These are phyloP conservation scores for Brienomyrus brachyistius DNA, from an alignment of 2,113 vertebrate species.

Conservation along the genomic window DNA sequence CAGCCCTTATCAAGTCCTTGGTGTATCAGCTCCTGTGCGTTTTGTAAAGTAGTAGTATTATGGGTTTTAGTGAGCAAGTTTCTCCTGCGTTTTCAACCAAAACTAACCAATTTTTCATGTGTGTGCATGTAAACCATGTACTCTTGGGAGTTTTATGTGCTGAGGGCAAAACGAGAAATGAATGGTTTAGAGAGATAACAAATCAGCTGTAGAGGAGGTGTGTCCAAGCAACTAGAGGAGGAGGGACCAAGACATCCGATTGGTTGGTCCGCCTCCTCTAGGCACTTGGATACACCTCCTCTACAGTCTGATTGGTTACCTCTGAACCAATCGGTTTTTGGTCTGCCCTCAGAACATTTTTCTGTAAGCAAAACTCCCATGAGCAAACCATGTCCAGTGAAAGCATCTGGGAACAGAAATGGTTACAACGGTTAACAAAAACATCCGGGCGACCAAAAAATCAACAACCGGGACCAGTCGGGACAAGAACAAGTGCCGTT, in stretches of 20 bases:
- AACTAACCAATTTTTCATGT: not conserved
- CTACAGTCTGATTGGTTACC: not conserved
- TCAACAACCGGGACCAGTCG: slow-evolving; percentile 29
- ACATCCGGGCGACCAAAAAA: slow-evolving; percentile 19
- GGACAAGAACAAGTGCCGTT: slow-evolving; percentile 4
- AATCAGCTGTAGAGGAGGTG: not conserved
- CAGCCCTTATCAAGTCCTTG: not conserved
- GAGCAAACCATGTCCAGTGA: slow-evolving; percentile 48
- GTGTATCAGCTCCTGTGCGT: not conserved
- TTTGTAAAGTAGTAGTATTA: not conserved
- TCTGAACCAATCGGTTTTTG: not conserved
- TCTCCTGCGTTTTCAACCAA: not conserved
- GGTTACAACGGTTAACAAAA: slow-evolving; percentile 46
- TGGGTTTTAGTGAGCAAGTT: not conserved
- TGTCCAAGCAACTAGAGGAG: too few relatives aligned
- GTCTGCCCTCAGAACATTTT: not conserved
- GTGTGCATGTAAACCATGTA: slow-evolving; percentile 32
- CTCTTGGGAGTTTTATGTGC: not conserved
- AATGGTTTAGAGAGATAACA: not conserved
- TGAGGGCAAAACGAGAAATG: not conserved
- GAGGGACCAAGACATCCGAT: too few relatives aligned
- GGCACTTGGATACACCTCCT: not conserved
- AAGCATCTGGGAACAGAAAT: slow-evolving; percentile 61
- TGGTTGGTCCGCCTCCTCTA: not conserved
- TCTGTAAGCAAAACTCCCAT: not conserved